Evolutionary conservation across 2,888 invertebrate species (phyloP).

Genomic region (Itoplectis maculator): DNA sequence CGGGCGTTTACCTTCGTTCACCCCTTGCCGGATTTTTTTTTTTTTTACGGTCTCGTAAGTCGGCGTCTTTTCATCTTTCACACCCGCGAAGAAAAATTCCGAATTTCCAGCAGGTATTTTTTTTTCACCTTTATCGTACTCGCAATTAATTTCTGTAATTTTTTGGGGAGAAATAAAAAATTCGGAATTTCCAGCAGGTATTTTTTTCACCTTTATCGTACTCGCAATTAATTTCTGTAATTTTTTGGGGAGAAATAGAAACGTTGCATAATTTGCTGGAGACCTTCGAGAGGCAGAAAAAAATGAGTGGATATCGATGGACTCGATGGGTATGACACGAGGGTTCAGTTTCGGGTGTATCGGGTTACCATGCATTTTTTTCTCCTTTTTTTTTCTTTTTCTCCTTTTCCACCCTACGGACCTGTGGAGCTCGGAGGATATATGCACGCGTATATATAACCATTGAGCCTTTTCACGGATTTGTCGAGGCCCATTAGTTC

Average conservation of each 20-base stretch:
- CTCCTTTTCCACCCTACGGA: constrained; percentile 12
- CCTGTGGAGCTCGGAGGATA: constrained; percentile 43
- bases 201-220: background rate
- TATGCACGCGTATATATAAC: constrained; percentile 45
- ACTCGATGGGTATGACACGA: constrained; percentile 56
- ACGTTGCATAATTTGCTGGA: constrained; percentile 4
- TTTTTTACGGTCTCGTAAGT: background rate
- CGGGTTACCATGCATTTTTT: constrained; percentile 55
- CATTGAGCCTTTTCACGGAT: constrained; percentile 57
- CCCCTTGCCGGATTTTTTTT: constrained; percentile 38
- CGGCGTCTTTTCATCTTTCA: constrained; percentile 32
- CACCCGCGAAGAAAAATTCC: background rate
- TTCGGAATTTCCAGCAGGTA: constrained; percentile 29
- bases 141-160: background rate
- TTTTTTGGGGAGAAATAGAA: background rate
- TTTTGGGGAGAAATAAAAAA: too few species aligned
- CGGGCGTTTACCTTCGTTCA: constrained; percentile 47
- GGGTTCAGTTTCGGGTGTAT: constrained; percentile 46
- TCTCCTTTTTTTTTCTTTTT: constrained; percentile 35
- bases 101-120: constrained; percentile 27
- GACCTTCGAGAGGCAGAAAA: constrained; percentile 47
- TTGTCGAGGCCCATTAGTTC: constrained; percentile 68
- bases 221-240: background rate
- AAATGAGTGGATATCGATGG: constrained; percentile 33
- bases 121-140: background rate